Evolutionary conservation across 2,113 vertebrate genomes (phyloP).

Genomic region (Cygnus buccinator): DNA sequence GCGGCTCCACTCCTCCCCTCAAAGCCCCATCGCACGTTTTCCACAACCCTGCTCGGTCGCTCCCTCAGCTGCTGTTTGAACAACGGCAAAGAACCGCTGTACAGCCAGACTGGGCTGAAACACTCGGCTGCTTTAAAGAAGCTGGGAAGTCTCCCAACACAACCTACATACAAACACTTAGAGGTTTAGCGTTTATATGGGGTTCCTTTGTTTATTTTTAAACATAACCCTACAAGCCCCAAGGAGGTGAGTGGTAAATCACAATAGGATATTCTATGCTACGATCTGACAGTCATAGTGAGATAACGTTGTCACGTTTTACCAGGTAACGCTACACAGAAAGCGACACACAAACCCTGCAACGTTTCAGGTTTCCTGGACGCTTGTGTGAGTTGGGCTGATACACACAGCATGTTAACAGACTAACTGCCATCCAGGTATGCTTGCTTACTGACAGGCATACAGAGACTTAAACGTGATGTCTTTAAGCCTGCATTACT

Average conservation of each 20-base stretch:
- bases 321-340: not conserved
- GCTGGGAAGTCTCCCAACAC: not conserved
- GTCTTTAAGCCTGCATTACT: rapidly evolving
- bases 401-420: rapidly evolving
- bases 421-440: rapidly evolving
- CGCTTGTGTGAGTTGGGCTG: rapidly evolving
- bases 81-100: not conserved
- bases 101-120: not conserved
- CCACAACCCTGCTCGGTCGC: not conserved
- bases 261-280: rapidly evolving
- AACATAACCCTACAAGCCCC: rapidly evolving
- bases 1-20: not conserved
- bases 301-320: rapidly evolving
- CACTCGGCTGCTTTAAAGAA: not conserved
- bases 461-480: not conserved
- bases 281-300: not conserved
- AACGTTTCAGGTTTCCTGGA: rapidly evolving
- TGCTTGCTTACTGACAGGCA: rapidly evolving
- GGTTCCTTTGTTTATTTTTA: not conserved
- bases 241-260: not conserved
- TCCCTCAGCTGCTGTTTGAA: not conserved
- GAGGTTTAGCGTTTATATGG: not conserved
- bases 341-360: rapidly evolving
- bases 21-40: not conserved
- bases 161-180: not conserved